A percentile compares a stretch with the other conserved stretches of the same genome.
Evolutionary conservation across 64 coral and sea anemone genomes (phyloP).

Genomic region (Pachyseris speciosa): DNA sequence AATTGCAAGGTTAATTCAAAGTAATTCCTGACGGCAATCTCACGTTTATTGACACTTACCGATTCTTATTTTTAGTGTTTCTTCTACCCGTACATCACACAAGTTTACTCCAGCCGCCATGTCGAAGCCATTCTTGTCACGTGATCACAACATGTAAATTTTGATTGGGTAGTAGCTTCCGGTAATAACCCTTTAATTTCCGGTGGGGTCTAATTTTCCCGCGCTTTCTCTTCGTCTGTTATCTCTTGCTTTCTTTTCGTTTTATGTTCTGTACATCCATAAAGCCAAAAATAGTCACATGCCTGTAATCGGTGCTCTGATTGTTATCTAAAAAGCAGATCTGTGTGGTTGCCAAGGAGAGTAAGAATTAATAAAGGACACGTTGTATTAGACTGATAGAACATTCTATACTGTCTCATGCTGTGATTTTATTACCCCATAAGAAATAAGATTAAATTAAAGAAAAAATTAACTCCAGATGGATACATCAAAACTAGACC

Average conservation of each 20-base stretch:
- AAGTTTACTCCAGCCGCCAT: conserved; percentile 92
- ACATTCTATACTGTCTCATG: background rate
- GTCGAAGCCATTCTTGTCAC: conserved; percentile 87
- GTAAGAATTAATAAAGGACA: too few species aligned
- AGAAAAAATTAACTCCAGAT: too few species aligned
- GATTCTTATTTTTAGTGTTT: conserved; percentile 90
- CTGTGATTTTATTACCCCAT: background rate
- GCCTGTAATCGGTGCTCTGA: background rate
- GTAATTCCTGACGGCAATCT: background rate
- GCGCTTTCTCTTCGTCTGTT: background rate
- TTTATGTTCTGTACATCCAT: background rate
- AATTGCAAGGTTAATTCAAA: conserved; percentile 31
- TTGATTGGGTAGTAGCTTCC: conserved; percentile 37
- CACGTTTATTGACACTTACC: conserved; percentile 53
- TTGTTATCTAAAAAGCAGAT: background rate
- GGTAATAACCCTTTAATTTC: conserved; percentile 41
- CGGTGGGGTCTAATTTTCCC: conserved; percentile 5
- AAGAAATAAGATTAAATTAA: too few species aligned
- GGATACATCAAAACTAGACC: background rate
- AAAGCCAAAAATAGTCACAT: background rate
- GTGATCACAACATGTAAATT: conserved; percentile 53
- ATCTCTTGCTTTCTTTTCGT: background rate
- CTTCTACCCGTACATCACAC: conserved; percentile 88
- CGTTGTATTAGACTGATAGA: too few species aligned
- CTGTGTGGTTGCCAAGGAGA: background rate